Evolutionary conservation across 2,888 invertebrate species (phyloP).

Genomic region (Drosophila stalkeri): DNA sequence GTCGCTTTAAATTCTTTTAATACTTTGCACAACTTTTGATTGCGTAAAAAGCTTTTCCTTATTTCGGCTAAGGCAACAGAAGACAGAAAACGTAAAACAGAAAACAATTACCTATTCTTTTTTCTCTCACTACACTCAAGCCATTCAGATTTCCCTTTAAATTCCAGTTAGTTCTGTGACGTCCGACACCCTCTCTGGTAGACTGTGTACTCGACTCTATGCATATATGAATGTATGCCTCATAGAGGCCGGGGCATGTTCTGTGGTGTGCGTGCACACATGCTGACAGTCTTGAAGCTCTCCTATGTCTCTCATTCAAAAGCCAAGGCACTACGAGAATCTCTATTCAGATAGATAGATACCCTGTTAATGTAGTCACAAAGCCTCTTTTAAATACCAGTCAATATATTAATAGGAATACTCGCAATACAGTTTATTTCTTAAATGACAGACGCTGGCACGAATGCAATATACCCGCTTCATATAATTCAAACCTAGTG

Average conservation of each 20-base stretch:
- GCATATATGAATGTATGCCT: constrained; percentile 29
- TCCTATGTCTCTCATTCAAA: constrained; percentile 38
- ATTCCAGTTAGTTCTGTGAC: neutral
- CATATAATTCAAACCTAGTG: no score
- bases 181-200: neutral
- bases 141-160: constrained; percentile 18
- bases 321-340: constrained; percentile 46
- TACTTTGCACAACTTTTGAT: constrained; percentile 35
- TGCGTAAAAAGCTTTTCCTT: constrained; percentile 16
- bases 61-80: neutral
- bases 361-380: neutral
- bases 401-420: neutral
- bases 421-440: neutral
- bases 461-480: neutral
- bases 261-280: constrained; percentile 20
- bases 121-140: neutral
- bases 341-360: neutral
- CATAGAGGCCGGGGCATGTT: constrained; percentile 38
- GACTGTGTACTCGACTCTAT: neutral
- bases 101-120: neutral
- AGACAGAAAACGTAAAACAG: neutral
- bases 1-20: constrained; percentile 17
- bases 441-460: no score
- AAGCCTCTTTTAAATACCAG: no score
- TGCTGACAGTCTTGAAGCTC: constrained; percentile 37